Percentiles rank a stretch among this genome's conserved stretches.
Conservation (phyloP, 2,888 invertebrate genomes). For the Drosophila leonis region DNA sequence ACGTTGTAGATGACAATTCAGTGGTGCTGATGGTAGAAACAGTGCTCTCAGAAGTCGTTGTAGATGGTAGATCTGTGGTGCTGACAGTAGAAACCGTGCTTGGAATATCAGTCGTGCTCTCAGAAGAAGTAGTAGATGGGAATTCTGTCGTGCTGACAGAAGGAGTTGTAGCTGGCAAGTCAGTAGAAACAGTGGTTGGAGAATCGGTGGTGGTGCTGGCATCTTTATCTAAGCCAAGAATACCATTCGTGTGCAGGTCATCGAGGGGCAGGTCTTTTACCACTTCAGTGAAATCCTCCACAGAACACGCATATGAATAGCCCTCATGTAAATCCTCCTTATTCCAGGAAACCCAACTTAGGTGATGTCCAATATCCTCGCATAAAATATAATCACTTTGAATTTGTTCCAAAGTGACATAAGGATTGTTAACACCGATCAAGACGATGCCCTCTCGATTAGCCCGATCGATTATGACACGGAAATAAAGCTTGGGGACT, state of each 20-base stretch:
- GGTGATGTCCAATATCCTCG: slow-evolving; percentile 72
- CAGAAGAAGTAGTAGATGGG: background rate
- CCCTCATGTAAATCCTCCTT: slow-evolving; percentile 74
- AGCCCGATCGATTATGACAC: slow-evolving; percentile 86
- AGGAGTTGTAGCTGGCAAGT: background rate
- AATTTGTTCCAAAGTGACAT: slow-evolving; percentile 73
- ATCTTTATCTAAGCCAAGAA: slow-evolving; percentile 67
- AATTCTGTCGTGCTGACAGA: slow-evolving; percentile 2
- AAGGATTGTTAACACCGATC: slow-evolving; percentile 86
- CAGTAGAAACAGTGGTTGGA: background rate
- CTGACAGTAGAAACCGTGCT: background rate
- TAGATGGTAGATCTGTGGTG: slow-evolving; percentile 11
- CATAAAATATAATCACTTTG: slow-evolving; percentile 74
- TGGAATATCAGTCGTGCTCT: slow-evolving; percentile 14
- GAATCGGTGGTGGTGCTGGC: slow-evolving; percentile 17
- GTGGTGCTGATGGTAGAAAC: slow-evolving; percentile 5
- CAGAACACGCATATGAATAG: slow-evolving; percentile 79
- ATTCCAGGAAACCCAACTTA: slow-evolving; percentile 77
- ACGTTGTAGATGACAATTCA: background rate
- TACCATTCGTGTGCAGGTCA: slow-evolving; percentile 67
- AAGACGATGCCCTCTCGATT: slow-evolving; percentile 86
- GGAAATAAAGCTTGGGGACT: slow-evolving; percentile 87
- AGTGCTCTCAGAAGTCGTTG: slow-evolving; percentile 4
- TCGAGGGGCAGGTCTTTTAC: slow-evolving; percentile 74
- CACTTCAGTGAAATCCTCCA: slow-evolving; percentile 72